phyloP scores from a whole-genome alignment of 2,888 invertebrate genomes.

The Sphecodes monilicornis region DNA sequence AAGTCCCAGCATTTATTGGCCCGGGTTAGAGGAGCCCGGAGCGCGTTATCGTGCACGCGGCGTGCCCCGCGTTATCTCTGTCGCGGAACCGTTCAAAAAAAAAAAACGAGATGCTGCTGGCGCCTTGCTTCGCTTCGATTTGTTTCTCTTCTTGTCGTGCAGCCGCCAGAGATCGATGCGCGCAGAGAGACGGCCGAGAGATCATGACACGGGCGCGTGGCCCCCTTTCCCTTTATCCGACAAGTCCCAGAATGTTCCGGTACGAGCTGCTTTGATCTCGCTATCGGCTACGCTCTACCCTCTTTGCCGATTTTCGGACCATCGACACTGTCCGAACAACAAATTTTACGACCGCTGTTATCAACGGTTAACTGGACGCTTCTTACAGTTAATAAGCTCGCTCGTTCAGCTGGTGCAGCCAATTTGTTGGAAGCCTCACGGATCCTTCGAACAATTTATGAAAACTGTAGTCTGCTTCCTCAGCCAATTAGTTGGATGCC shows the following conservation, averaged over 20 bases:
- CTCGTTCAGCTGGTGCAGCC: too few species aligned
- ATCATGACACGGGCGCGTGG: conserved; percentile 37
- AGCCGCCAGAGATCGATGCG: conserved; percentile 8
- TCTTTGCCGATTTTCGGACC: too few species aligned
- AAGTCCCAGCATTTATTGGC: conserved; percentile 79
- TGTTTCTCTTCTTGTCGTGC: background rate
- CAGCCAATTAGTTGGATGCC: too few species aligned
- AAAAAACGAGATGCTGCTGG: conserved; percentile 61
- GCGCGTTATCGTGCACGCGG: conserved; percentile 65
- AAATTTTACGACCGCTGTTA: too few species aligned
- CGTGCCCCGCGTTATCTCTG: conserved; percentile 67
- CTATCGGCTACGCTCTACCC: too few species aligned
- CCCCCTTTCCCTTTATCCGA: conserved; percentile 15
- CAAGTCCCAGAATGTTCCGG: background rate
- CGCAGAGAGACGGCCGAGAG: conserved; percentile 12
- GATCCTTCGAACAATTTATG: too few species aligned
- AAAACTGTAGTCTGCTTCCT: too few species aligned
- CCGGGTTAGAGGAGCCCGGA: conserved; percentile 60
- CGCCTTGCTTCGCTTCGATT: conserved; percentile 20
- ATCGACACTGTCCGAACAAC: too few species aligned
- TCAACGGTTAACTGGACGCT: too few species aligned
- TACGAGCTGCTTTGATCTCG: background rate
- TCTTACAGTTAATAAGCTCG: too few species aligned
- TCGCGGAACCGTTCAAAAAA: conserved; percentile 34
- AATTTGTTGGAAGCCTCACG: too few species aligned